Percentiles rank a stretch among this genome's conserved stretches.
Conservation (phyloP, 2,888 invertebrate species). For the Pogonocherus hispidulus region DNA sequence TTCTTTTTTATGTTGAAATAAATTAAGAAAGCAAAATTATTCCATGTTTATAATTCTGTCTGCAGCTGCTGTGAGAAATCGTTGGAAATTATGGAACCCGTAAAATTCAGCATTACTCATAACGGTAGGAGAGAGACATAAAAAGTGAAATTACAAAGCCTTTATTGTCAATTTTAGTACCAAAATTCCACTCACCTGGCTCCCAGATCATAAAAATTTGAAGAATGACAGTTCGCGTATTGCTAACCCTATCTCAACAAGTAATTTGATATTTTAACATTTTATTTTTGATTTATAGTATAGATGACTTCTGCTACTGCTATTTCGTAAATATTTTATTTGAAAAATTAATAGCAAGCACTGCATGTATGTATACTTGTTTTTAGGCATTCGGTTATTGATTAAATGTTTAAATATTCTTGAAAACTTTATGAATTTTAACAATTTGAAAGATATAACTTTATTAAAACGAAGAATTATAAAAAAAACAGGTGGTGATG, state of each 20-base stretch:
- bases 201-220: slow-evolving; percentile 14
- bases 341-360: too few relatives aligned
- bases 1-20: too few relatives aligned
- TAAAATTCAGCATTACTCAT: slow-evolving; percentile 7
- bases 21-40: neutral
- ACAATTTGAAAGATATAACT: too few relatives aligned
- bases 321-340: too few relatives aligned
- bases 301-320: too few relatives aligned
- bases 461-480: too few relatives aligned
- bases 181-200: slow-evolving; percentile 10
- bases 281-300: too few relatives aligned
- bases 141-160: slow-evolving; percentile 16
- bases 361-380: too few relatives aligned
- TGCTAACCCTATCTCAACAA: neutral
- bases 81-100: neutral
- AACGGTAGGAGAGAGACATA: neutral
- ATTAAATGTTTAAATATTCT: too few relatives aligned
- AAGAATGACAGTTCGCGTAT: neutral
- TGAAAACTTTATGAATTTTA: too few relatives aligned
- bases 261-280: neutral
- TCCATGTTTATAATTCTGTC: neutral
- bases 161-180: slow-evolving; percentile 16
- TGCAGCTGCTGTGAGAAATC: neutral
- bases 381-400: too few relatives aligned
- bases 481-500: too few relatives aligned